A percentile compares a stretch with the other conserved stretches of the same genome.
Evolutionary conservation across 1,140 invertebrate genomes (phyloP).

Genomic region (Zaprionus camerounensis): DNA sequence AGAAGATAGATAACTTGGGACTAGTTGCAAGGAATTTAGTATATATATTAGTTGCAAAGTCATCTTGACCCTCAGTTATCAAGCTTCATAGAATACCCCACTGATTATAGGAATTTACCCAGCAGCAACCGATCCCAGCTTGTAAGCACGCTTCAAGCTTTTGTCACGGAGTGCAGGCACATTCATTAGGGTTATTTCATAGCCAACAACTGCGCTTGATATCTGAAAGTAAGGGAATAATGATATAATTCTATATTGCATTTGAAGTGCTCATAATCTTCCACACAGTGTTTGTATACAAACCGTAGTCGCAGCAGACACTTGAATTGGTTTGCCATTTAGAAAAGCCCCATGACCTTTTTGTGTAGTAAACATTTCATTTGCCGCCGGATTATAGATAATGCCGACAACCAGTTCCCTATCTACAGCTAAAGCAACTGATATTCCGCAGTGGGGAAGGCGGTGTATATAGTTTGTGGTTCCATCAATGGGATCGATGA

Average conservation of each 20-base stretch:
- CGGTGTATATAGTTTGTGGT: constrained; percentile 90
- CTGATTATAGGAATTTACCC: constrained; percentile 57
- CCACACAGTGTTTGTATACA: constrained; percentile 1
- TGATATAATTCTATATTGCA: neutral
- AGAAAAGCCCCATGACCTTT: constrained; percentile 90
- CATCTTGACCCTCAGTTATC: neutral
- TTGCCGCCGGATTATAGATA: constrained; percentile 91
- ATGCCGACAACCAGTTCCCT: constrained; percentile 88
- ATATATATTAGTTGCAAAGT: neutral
- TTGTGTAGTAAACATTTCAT: constrained; percentile 90
- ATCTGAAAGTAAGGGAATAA: constrained; percentile 32
- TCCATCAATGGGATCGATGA: constrained; percentile 93
- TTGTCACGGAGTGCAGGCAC: constrained; percentile 54
- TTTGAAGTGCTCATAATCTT: neutral
- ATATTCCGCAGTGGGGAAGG: constrained; percentile 88
- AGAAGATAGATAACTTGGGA: neutral
- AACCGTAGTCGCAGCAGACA: constrained; percentile 67
- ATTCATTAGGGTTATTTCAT: constrained; percentile 73
- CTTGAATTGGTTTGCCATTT: constrained; percentile 87
- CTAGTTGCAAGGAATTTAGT: neutral
- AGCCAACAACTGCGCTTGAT: constrained; percentile 49
- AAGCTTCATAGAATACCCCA: neutral
- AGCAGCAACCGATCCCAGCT: constrained; percentile 60
- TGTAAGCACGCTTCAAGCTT: constrained; percentile 68
- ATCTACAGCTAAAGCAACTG: constrained; percentile 88